Base-by-base conservation (phyloP, 2,797 vertebrate species). In the Phoxinus dragarum region DNA sequence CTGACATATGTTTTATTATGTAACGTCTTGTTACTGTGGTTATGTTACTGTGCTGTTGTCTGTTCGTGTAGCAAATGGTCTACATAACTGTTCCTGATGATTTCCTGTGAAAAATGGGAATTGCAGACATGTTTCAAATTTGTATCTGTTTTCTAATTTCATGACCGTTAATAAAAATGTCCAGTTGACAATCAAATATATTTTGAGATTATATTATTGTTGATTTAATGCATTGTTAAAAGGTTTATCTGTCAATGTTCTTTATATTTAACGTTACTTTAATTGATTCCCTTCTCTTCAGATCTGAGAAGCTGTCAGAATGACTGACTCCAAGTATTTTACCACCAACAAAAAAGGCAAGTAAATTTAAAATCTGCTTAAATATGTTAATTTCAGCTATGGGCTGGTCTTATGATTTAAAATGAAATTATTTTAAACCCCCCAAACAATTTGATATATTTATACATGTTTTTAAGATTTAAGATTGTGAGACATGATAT, bases 251-350 rank as follows among this genome's bases (percentile, higher is more conserved):
- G 47, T 49, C 1, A 38, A 67, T 67, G 31, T 73, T 21, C 14
- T 52, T 7, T 59, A 69, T 75, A 38, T 54, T 71, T 27, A 27
- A 27, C 27, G 27, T 27, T 31, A 19, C 68, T 49, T 31, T 3
- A 10, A 40, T 36, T 31, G 14, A 42, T 34, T 82, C 17, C 16
- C 36, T 80, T 87, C 5, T 85, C 76, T 86, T 90, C 89, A 96
- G 92, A 92, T 89, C 83, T 93, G 83, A 96, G 93, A 92, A 93
- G 54, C 91, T 88, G 88, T 82, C 95, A 94, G 89, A 94, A 99
- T 99, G 98, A 99, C 98, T 14, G 98, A 99, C 94, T 98, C 98
- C 89, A 99, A 99, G 92, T 99, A 99, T 93, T 99, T 99, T 90
- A 99, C 98, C 38, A 99, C 98, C 73, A 99, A 99, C 94, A 99